A percentile compares a stretch with the other conserved stretches of the same genome.
Conservation (phyloP, 1,140 invertebrate species). For the Neodiprion pinetum region DNA sequence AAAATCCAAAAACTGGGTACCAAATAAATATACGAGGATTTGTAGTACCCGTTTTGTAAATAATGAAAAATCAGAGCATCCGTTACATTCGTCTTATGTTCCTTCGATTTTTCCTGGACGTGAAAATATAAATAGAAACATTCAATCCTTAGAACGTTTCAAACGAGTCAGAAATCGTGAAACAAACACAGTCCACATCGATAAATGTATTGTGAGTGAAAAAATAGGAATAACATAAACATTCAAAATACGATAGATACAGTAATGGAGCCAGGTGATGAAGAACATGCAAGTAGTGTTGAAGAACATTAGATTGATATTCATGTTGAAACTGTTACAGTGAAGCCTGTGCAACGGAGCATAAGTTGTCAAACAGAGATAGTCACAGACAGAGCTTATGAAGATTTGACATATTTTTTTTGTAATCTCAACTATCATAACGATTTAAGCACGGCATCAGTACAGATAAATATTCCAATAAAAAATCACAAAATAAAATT, state of each 20-base stretch:
- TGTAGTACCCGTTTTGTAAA: conserved; percentile 25
- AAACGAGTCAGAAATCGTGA: background rate
- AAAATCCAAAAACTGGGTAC: conserved; percentile 18
- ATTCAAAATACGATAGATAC: background rate
- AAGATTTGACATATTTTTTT: conserved; percentile 19
- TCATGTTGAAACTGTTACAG: background rate
- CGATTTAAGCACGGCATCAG: conserved; percentile 23
- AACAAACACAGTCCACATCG: conserved; percentile 1
- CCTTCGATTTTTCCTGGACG: conserved; percentile 25
- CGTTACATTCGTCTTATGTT: conserved; percentile 21
- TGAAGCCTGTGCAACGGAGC: background rate
- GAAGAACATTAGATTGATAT: background rate
- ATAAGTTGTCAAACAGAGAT: conserved; percentile 23
- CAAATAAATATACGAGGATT: background rate
- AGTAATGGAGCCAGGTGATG: too few relatives aligned
- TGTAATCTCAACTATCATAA: conserved; percentile 15
- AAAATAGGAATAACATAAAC: background rate
- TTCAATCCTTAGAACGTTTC: background rate
- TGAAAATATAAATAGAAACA: background rate
- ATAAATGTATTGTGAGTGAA: background rate
- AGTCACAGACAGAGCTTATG: background rate
- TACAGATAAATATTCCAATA: conserved; percentile 12
- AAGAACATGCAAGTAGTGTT: background rate
- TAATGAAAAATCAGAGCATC: background rate
- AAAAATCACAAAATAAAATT: conserved; percentile 15